A percentile compares a stretch with the other conserved stretches of the same genome.
These are phyloP conservation scores for Megalops atlanticus DNA, from an alignment of 2,113 vertebrate genomes.

Conservation along the genomic window DNA sequence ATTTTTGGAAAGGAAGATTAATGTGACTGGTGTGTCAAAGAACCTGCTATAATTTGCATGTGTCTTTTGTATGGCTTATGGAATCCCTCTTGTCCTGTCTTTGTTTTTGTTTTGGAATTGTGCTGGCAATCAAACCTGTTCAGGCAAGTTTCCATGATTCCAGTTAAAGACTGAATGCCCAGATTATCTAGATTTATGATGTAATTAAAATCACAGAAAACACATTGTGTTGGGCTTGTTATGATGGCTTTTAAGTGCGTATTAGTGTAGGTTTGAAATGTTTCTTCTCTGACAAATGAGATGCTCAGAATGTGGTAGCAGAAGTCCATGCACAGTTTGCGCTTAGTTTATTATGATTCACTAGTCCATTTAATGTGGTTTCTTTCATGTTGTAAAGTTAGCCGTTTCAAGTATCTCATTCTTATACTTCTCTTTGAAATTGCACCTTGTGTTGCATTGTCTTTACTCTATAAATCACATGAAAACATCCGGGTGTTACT, in stretches of 20 bases:
- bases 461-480: not conserved
- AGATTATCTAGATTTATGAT: too few species aligned
- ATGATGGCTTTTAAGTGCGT: too few species aligned
- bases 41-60: slow-evolving; percentile 19
- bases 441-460: not conserved
- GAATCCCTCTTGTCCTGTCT: too few species aligned
- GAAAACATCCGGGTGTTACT: not conserved
- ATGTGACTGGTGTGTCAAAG: not conserved
- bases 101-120: slow-evolving; percentile 8
- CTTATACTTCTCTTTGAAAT: not conserved
- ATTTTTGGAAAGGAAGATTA: too few species aligned
- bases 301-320: too few species aligned
- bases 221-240: too few species aligned
- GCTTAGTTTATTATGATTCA: too few species aligned
- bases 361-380: not conserved
- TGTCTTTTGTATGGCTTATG: too few species aligned
- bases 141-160: slow-evolving; percentile 33
- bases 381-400: not conserved
- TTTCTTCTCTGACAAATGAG: too few species aligned
- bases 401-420: not conserved
- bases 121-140: slow-evolving; percentile 37
- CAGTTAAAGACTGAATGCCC: not conserved
- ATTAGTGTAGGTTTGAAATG: too few species aligned
- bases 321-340: too few species aligned
- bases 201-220: too few species aligned